Evolutionary conservation across 2,797 vertebrate species (phyloP), one percentile per base, ranked within the genome.

Genomic region (Epinephelus awoara): DNA sequence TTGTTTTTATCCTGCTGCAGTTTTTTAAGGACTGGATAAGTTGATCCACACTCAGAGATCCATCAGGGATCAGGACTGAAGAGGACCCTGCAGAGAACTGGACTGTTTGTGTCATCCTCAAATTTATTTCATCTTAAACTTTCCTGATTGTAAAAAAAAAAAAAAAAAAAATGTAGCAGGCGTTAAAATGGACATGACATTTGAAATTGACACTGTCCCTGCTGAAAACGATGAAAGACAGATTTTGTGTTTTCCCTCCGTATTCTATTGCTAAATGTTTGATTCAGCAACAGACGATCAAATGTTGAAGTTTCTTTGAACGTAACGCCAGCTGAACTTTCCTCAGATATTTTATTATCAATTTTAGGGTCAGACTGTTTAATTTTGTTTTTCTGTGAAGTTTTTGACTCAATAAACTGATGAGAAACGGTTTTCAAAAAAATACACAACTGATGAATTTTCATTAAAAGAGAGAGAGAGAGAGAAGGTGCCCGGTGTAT

Each of bases 41-140:
- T 1, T 23, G 47, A 21, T 62, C 44, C 25, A 3, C 19, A 17
- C 25, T 15, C 6, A 6, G 65, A 18, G 38, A 14, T 38, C 34
- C 17, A 47, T 38, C 54, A 38, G 15, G 56, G 42, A 62, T 25
- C 67, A 23, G 73, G 55, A 71, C 40, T 65, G 2, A 27, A 42
- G 21, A 23, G 11, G 21, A 59, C 51, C 19, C 64, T 54, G 40
- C 34, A 63, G 49, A 18, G 11, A 63, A 5, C 67, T 17, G 34
- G 19, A 56, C 46, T 47, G 63, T 50, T n/a, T 25, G 19, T 63
- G 23, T 70, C 50, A 42, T 42, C 15, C 2, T 29, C 1, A 71
- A 71, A 52, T 67, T 23, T 67, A 72, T 77, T 80, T 38, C 10
- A 4, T 57, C 18, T 10, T 5, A n/a, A 12, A n/a, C 9, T n/a